Conservation (phyloP, 2,113 vertebrate species). For the Laticauda colubrina region DNA sequence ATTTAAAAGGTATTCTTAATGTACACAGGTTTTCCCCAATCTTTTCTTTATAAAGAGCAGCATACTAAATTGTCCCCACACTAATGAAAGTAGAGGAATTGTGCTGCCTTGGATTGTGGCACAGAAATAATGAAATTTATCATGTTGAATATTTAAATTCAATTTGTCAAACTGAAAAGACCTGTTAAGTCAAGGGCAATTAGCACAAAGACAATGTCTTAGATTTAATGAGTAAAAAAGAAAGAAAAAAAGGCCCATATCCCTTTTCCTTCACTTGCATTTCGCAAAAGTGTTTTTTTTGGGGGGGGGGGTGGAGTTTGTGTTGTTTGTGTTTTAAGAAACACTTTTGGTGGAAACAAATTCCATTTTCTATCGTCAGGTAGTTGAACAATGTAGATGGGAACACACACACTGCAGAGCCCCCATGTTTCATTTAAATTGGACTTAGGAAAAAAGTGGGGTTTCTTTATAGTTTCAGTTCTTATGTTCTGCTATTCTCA, state of each 20-base stretch:
- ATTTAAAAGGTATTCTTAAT: neutral
- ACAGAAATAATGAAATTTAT: constrained; percentile 14
- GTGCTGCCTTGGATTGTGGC: neutral
- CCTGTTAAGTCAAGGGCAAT: neutral
- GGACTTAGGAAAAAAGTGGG: neutral
- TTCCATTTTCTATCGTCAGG: neutral
- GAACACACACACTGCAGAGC: neutral
- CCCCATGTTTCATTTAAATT: neutral
- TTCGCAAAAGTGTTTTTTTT: neutral
- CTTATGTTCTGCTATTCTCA: neutral
- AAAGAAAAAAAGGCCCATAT: neutral
- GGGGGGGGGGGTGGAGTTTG: neutral
- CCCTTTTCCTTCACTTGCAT: constrained; percentile 3
- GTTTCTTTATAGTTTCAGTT: neutral
- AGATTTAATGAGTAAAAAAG: constrained; percentile 3
- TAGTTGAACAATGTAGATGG: neutral
- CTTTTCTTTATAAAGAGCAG: neutral
- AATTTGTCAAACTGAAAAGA: constrained; percentile 12
- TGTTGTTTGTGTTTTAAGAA: neutral
- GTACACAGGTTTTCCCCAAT: neutral
- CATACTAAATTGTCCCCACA: neutral
- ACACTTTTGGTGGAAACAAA: neutral
- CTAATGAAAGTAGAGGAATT: constrained; percentile 2
- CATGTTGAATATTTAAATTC: constrained; percentile 14
- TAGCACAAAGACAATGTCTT: constrained; percentile 12